Evolutionary conservation across 2,888 invertebrate genomes (phyloP), one percentile per base, ranked within the genome.

Genomic region (Palloptera scutellata): DNA sequence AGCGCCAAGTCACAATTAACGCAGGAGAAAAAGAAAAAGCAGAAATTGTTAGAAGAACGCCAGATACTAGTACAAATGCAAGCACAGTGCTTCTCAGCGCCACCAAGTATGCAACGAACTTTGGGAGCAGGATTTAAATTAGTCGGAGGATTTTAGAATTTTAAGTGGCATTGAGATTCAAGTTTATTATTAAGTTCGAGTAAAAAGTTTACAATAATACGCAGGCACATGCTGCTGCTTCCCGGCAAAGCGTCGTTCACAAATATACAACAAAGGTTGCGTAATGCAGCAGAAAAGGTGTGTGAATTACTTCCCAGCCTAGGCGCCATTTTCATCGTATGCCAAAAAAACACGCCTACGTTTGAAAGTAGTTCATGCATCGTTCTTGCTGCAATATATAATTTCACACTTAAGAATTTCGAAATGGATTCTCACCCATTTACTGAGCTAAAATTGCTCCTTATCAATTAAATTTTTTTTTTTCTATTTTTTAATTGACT

Each of bases 61-160:
- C 80, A 83, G 13, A 72, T 82, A 4, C 68, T 84, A n/a, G 78
- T 78, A 41, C 83, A 84, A 67, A 81, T 84, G 80, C 84, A 84
- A 65, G 72, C 78, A 0, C 83, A 85, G 17, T 84, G 83, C 71
- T 81, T 80, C 64, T 83, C 85, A 15, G 84, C 84, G 11, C 84
- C 84, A 1, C 75, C 84, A 0, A 78, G 74, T 53, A 67, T 79
- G 11, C 79, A 81, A 10, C 78, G 80, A 43, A 79, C 81, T 1
- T 61, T 81, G n/a, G 84, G 82, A 0, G 81, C 78, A 1, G 82
- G 84, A 17, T 84, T 81, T 43, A 83, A 81, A 61, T 76, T 82
- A 66, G 65, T 67, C 13, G 45, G 55, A 15, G 67, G 66, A 1
- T 52, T 69, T 42, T 68, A 17, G 17, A n/a, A 43, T 54, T 54